Evolutionary conservation across 2,797 vertebrate species (phyloP), one percentile per base, ranked within the genome.

Genomic region (Rhinogobio ventralis): DNA sequence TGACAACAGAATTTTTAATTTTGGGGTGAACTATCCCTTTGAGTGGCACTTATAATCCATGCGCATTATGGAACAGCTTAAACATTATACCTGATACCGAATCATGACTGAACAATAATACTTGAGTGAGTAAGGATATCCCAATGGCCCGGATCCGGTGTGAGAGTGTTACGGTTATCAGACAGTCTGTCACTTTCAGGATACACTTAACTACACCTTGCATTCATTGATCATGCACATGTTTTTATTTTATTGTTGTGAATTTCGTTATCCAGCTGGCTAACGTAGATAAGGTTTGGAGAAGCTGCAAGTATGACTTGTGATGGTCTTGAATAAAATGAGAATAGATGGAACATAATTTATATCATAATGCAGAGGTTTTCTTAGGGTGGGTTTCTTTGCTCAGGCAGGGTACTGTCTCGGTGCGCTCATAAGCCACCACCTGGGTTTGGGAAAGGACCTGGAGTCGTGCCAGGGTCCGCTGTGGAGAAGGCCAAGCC

Each of bases 381-480:
- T 28, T 82, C 39, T 9, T 53, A 72, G 72, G 87, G 64, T 72
- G 71, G 39, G 62, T 80, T 75, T 73, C 39, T 19, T 30, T 13
- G 11, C 69, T 33, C 2, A 33, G 77, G n/a, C 53, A 28, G 42
- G 72, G 72, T 45, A 17, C 60, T 55, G 28, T 45, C 42, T 86
- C 30, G 3, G 71, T 60, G 64, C 36, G 14, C 72, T 83, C 80
- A 55, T 73, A 55, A 79, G 82, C 66, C 79, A 46, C 55, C 81
- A 87, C 83, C 85, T 85, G 87, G 77, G 73, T 81, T 72, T 83
- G 77, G 85, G 42, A 51, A 73, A 76, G 69, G 64, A 83, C 69
- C 76, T 74, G 81, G 83, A 84, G 17, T 17, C 7, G 4, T 23
- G 69, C 82, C 82, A 80, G 74, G 5, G 74, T 53, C 28, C 7